Base-by-base conservation (phyloP, 35 echinoderm and acorn worm species). In the Diadema setosum region DNA sequence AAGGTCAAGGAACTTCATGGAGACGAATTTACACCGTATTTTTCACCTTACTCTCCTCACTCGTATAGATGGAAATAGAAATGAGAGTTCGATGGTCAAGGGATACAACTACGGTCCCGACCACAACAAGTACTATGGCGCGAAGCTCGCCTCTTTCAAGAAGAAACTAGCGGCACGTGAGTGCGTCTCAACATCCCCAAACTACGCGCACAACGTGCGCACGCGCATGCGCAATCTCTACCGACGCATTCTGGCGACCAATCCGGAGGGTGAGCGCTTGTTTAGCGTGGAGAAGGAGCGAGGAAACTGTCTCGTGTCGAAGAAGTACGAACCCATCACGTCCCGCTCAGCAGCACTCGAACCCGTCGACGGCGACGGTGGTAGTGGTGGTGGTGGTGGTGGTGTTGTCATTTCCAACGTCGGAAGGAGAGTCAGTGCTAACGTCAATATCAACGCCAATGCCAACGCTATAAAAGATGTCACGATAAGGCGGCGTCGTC, bases 141-240 rank as follows among this genome's bases (percentile, higher is more conserved):
- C 27, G 61, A 73, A 45, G 30, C 46, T 50, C 7, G 27, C 21
- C 65, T 49, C 70, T 15, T 52, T 52, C 14, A 84, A 74, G 43
- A 34, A 45, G 27, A 74, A 49, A 57, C 42, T 78, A 9, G 73
- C 20, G 14, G 43, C 31, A 3, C 12, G 44, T 15, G 39, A 45
- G 87, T 42, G 58, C 11, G 7, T 45, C 0, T 34, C 30, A 24
- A 52, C 40, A 6, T 9, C 60, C 43, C 45, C 35, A 5, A 45
- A 52, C 16, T 57, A 81, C 50, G 46, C 39, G 7, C 26, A 45
- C 35, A 56, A 75, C 49, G 44, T 63, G n/a, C 33, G 82, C 5
- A 86, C 36, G 37, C 84, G 90, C 40, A 92, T 92, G 83, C 36
- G 75, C 17, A 92, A 92, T 33, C 39, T 92, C 11, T 92, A 92